phyloP scores from a whole-genome alignment of 2,113 vertebrate genomes.

The Anoura caudifer region DNA sequence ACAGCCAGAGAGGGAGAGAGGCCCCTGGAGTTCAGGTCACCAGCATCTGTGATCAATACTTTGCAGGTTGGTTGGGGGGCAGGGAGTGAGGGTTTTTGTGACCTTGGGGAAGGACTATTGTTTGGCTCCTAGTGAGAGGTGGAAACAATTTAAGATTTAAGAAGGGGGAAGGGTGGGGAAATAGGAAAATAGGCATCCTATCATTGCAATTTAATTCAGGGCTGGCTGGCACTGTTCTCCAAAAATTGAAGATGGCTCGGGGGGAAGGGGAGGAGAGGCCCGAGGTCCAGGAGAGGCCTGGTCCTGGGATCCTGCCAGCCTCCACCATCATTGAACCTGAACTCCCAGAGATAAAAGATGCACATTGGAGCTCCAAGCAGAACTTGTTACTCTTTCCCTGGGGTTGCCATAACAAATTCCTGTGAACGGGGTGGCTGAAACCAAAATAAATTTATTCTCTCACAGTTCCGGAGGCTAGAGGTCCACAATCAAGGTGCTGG shows the following conservation, averaged over 20 bases:
- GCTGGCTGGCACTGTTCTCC: constrained; percentile 11
- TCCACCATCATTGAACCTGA: background rate
- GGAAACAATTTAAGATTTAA: constrained; percentile 31
- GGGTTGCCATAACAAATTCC: background rate
- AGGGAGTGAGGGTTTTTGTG: background rate
- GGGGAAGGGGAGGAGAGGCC: background rate
- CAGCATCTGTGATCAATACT: background rate
- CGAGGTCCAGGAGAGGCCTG: background rate
- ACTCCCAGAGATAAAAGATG: background rate
- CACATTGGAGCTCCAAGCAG: rapidly evolving
- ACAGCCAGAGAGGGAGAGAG: background rate
- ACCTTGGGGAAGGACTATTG: background rate
- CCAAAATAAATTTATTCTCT: background rate
- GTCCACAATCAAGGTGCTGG: background rate
- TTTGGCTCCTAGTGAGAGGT: background rate
- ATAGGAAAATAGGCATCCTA: background rate
- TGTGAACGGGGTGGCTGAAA: background rate
- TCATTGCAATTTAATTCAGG: background rate
- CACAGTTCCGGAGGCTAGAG: background rate
- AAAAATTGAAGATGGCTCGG: background rate
- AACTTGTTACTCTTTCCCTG: rapidly evolving
- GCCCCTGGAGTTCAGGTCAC: background rate
- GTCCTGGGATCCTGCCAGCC: background rate
- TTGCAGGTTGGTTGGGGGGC: background rate
- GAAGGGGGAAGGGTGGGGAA: background rate